These are phyloP conservation scores for Nesometra sesokonis DNA, from an alignment of 35 echinoderm and acorn worm species.

Conservation along the genomic window DNA sequence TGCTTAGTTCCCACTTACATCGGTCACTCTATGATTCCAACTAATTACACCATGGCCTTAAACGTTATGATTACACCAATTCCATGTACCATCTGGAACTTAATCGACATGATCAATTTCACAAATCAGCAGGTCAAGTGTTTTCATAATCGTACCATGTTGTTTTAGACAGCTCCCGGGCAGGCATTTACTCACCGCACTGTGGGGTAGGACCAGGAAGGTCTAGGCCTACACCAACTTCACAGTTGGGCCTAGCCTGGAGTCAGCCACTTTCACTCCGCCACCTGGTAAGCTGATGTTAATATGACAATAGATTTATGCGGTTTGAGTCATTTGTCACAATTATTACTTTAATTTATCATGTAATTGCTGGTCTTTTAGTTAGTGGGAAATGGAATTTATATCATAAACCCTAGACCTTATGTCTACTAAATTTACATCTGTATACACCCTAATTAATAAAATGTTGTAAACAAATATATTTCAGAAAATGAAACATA, in stretches of 20 bases:
- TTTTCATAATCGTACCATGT: neutral
- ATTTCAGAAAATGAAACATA: too few species aligned
- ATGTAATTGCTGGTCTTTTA: neutral
- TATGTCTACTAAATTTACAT: neutral
- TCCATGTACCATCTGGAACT: neutral
- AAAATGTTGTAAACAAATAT: too few species aligned
- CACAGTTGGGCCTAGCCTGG: neutral
- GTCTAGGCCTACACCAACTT: neutral
- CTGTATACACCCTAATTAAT: neutral
- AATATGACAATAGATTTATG: neutral
- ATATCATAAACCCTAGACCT: neutral
- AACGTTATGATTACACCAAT: neutral
- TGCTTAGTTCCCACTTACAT: neutral
- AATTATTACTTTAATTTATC: neutral
- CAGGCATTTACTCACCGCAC: neutral
- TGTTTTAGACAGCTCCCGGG: neutral
- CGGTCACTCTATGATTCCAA: neutral
- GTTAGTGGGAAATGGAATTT: neutral
- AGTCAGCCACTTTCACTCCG: neutral
- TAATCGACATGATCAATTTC: neutral
- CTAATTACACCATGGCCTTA: neutral
- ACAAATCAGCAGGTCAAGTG: neutral
- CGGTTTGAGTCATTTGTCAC: neutral
- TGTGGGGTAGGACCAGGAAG: neutral
- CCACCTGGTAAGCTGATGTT: neutral